Percentiles rank a stretch among this genome's conserved stretches.
Conservation (phyloP, 2,113 vertebrate genomes). For the Scomber japonicus region DNA sequence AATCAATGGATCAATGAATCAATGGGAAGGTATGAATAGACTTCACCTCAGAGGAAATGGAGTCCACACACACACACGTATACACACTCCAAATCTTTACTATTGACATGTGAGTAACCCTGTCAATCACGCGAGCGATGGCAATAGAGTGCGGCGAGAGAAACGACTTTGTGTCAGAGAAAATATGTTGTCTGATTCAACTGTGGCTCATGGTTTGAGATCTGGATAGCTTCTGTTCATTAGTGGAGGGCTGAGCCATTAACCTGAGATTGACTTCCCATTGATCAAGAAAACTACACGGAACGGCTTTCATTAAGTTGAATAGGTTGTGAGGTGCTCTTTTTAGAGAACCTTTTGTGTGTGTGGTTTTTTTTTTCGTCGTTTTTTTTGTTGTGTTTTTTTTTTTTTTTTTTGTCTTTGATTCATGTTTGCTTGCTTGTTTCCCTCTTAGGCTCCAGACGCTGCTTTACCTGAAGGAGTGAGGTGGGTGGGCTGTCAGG, state of each 20-base stretch:
- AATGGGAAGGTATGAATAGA: slow-evolving; percentile 83
- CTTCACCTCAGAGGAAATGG: slow-evolving; percentile 78
- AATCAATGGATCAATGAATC: slow-evolving; percentile 87
- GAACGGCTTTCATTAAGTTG: slow-evolving; percentile 67
- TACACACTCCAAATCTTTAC: slow-evolving; percentile 74
- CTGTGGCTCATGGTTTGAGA: slow-evolving; percentile 63
- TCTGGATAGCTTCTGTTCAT: slow-evolving; percentile 73
- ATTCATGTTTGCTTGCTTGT: slow-evolving; percentile 5
- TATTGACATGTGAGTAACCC: slow-evolving; percentile 82
- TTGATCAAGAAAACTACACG: slow-evolving; percentile 76
- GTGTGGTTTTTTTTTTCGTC: neutral
- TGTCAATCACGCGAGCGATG: slow-evolving; percentile 73
- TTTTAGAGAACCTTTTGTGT: slow-evolving; percentile 17
- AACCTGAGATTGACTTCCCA: slow-evolving; percentile 81
- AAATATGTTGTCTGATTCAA: slow-evolving; percentile 79
- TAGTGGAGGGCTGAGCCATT: slow-evolving; percentile 76
- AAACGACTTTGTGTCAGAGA: slow-evolving; percentile 81
- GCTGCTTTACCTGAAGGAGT: slow-evolving; percentile 82
- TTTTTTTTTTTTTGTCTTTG: neutral
- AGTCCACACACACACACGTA: slow-evolving; percentile 48
- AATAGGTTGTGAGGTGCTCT: slow-evolving; percentile 44
- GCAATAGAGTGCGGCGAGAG: slow-evolving; percentile 34
- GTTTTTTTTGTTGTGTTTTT: neutral
- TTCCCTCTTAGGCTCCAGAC: slow-evolving; percentile 63
- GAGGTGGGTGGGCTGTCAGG: slow-evolving; percentile 93